These are phyloP conservation scores for Enteromius radiatus DNA, from an alignment of 2,797 vertebrate genomes.

Conservation along the genomic window DNA sequence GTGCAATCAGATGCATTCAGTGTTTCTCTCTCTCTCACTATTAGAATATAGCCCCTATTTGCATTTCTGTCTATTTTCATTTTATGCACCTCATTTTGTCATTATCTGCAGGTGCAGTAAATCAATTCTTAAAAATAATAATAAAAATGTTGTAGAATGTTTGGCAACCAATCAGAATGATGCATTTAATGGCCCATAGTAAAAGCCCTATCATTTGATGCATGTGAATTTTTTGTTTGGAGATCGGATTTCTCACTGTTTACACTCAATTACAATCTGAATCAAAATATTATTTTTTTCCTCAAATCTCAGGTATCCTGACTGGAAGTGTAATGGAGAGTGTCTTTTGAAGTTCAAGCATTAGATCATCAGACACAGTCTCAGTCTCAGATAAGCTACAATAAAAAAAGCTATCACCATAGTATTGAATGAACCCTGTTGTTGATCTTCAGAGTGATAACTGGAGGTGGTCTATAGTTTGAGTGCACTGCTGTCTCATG, in stretches of 20 bases:
- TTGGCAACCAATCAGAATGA: neutral
- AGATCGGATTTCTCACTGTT: neutral
- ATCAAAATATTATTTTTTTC: neutral
- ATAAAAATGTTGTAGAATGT: neutral
- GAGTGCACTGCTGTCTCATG: neutral
- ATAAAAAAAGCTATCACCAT: neutral
- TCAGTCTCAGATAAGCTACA: neutral
- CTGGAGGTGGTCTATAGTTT: neutral
- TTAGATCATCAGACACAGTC: neutral
- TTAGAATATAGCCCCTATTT: neutral
- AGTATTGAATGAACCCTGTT: neutral
- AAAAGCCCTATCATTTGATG: neutral
- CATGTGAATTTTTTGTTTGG: neutral
- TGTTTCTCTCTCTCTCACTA: neutral
- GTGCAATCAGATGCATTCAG: neutral
- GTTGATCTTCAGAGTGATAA: neutral
- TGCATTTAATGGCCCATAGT: neutral
- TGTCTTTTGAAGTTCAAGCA: neutral
- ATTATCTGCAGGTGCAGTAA: neutral
- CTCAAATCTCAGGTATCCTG: neutral
- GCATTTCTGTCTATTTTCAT: neutral
- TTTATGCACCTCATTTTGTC: neutral
- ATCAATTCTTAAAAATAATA: neutral
- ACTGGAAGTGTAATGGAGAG: neutral
- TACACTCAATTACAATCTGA: neutral